Conservation (phyloP, 2,797 vertebrate genomes). For the Glyptemys insculpta region DNA sequence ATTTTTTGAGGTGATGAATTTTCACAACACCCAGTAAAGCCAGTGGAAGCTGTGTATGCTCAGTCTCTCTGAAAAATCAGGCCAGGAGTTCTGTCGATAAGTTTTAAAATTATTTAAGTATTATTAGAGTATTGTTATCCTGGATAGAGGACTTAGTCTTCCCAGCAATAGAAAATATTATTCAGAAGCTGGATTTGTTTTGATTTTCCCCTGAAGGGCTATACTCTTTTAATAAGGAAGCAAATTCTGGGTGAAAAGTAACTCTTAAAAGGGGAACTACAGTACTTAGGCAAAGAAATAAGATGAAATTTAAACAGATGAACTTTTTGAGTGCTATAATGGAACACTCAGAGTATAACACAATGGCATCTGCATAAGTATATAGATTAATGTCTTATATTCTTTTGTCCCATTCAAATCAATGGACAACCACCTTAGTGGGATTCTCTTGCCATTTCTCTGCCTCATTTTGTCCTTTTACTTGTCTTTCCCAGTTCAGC, state of each 20-base stretch:
- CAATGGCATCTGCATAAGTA: conserved; percentile 7
- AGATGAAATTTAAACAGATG: neutral
- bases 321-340: neutral
- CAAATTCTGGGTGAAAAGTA: neutral
- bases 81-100: neutral
- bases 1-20: neutral
- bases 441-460: neutral
- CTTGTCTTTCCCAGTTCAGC: neutral
- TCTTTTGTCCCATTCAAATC: conserved; percentile 26
- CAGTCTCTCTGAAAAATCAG: neutral
- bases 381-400: conserved; percentile 20
- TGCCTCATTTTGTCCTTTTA: conserved; percentile 12
- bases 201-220: neutral
- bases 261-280: neutral
- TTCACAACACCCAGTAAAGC: neutral
- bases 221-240: neutral
- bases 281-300: neutral
- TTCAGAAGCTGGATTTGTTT: neutral
- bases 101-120: neutral
- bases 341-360: neutral
- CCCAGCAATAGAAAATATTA: neutral
- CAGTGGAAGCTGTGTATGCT: neutral
- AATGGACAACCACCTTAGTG: neutral
- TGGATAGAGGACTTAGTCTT: neutral
- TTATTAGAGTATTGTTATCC: neutral